Evolutionary conservation across 2,888 invertebrate species (phyloP), one percentile per base, ranked within the genome.

Genomic region (Gisinianus flammeolus): DNA sequence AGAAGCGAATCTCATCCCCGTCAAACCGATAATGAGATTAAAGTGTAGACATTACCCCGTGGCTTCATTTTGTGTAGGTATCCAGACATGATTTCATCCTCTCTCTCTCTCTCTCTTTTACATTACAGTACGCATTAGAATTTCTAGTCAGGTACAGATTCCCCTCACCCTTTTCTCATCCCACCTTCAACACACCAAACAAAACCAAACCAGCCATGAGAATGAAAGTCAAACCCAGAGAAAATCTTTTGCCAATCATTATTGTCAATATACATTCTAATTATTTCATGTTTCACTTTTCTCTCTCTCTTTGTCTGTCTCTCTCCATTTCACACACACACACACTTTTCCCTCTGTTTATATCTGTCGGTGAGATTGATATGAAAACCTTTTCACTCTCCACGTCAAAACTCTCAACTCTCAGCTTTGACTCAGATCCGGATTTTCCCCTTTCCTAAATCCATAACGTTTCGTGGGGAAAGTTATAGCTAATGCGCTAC

Each of bases 261-360:
- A 56, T 56, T 56, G 56, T 56, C 56, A 56, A 56, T 56, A 56
- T 56, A 56, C 56, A 56, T 56, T 12, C 56, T 56, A 56, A 56
- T 56, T 56, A 56, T 56, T 56, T 22, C 56, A 19, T 56, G 56
- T 56, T 56, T 56, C 56, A 56, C 56, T 56, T 56, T 56, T 22
- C 19, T 22, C 22, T 56, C 56, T 6, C 16, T 3, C 56, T 56
- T 56, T 12, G n/a, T 6, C 56, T 56, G n/a, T n/a, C n/a, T n/a
- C n/a, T n/a, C n/a, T n/a, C 52, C 8, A 19, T 56, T 56, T 56
- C 56, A 4, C 5, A 19, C 56, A 19, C 22, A 12, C 56, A 56
- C 16, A 12, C 56, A 22, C 56, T 56, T 22, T 12, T 56, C 22
- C 56, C 56, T 56, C n/a, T 56, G 56, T 56, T n/a, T 12, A 16